Evolutionary conservation across 1,140 invertebrate genomes (phyloP).

Genomic region (Coboldia fuscipes): DNA sequence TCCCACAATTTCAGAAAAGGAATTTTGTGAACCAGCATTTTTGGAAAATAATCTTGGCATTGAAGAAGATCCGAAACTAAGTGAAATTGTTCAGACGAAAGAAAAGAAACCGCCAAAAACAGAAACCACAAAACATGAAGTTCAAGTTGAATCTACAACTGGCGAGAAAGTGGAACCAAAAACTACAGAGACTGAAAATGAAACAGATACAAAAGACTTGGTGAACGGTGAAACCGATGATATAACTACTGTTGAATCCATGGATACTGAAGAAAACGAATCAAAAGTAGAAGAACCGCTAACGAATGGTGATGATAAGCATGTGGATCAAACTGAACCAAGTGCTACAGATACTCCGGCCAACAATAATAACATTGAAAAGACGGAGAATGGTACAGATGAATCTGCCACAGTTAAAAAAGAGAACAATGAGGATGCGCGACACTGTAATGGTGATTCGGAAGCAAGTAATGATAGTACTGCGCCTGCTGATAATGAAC

Average conservation of each 20-base stretch:
- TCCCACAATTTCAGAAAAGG: too few relatives aligned
- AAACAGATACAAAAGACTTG: background rate
- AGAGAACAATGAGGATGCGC: background rate
- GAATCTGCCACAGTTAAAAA: background rate
- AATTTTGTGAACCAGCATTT: slow-evolving; percentile 21
- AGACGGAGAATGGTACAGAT: background rate
- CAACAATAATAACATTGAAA: background rate
- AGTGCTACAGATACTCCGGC: background rate
- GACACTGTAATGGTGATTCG: background rate
- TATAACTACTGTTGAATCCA: background rate
- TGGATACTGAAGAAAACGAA: background rate
- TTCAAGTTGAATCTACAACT: background rate
- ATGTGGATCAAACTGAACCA: background rate
- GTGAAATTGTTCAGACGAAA: slow-evolving; percentile 18
- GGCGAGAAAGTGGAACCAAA: too few relatives aligned
- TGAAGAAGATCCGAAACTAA: slow-evolving; percentile 19
- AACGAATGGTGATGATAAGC: background rate
- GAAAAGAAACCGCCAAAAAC: slow-evolving; percentile 1
- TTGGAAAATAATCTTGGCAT: slow-evolving; percentile 20
- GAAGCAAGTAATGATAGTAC: too few relatives aligned
- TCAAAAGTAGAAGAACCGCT: background rate
- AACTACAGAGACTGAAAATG: background rate
- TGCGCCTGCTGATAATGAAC: slow-evolving; percentile 14
- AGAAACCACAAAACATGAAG: background rate
- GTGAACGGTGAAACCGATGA: background rate